Conservation (phyloP, 2,113 vertebrate species). For the human (Homo sapiens) region GRCh38 chr5:37734001-37734500, state of each 20-base stretch:
- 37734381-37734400: background rate
- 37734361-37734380: slow-evolving; percentile 25
- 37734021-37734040: background rate
- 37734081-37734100: background rate
- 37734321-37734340: background rate
- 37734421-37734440: background rate
- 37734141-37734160: background rate
- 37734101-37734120: background rate
- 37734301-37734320: background rate
- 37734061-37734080: background rate
- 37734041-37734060: background rate
- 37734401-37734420: background rate
- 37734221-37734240: slow-evolving; percentile 25
- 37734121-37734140: background rate
- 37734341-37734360: background rate
- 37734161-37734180: background rate
- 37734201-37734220: background rate
- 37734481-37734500: background rate
- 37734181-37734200: background rate
- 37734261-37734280: background rate
- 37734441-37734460: background rate
- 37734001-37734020: background rate
- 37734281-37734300: slow-evolving; percentile 1
- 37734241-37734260: background rate
- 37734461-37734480: background rate